Evolutionary conservation across 2,888 invertebrate species (phyloP).

Genomic region (Ophion costatus): DNA sequence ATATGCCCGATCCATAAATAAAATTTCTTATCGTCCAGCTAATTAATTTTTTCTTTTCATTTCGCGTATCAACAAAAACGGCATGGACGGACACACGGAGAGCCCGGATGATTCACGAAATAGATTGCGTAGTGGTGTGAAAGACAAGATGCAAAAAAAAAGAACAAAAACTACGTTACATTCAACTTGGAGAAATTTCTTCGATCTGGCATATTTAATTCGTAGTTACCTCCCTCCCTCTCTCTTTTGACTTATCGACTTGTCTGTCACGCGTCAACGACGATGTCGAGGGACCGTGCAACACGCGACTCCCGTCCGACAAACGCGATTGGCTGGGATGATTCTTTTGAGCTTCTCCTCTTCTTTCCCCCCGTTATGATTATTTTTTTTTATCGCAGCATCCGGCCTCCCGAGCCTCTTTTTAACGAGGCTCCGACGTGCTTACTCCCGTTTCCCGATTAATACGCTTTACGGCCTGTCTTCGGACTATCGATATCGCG

Average conservation of each 20-base stretch:
- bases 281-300: slow-evolving; percentile 30
- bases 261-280: slow-evolving; percentile 45
- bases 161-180: not conserved
- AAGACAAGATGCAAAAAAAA: slow-evolving; percentile 5
- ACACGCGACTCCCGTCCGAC: slow-evolving; percentile 40
- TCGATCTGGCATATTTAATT: slow-evolving; percentile 1
- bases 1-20: slow-evolving; percentile 11
- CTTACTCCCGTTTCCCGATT: slow-evolving; percentile 34
- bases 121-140: not conserved
- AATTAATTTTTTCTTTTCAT: slow-evolving; percentile 20
- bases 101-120: slow-evolving; percentile 47
- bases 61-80: not conserved
- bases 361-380: not conserved
- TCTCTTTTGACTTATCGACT: slow-evolving; percentile 37
- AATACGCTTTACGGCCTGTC: slow-evolving; percentile 4
- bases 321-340: slow-evolving; percentile 21
- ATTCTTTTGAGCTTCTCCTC: slow-evolving; percentile 12
- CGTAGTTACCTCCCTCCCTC: not conserved
- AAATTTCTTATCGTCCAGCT: not conserved
- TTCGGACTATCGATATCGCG: slow-evolving; percentile 8
- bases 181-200: slow-evolving; percentile 16
- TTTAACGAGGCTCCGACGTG: slow-evolving; percentile 26
- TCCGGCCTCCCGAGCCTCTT: slow-evolving; percentile 40
- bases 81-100: not conserved
- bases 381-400: slow-evolving; percentile 49